Conservation (phyloP, 2,888 invertebrate species). For the Clostera curtula region DNA sequence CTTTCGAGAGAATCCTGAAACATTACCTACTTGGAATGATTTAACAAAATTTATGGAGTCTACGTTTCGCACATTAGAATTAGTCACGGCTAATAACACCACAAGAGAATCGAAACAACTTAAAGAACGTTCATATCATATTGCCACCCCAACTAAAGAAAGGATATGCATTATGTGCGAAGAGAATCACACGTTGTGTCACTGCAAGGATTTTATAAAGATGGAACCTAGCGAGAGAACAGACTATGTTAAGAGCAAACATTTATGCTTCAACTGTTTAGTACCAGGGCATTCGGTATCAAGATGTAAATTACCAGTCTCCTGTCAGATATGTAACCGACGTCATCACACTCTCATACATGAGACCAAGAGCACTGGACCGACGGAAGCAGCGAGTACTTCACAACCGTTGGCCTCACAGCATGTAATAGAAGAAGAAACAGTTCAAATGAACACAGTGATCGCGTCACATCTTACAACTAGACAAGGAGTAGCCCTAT, state of each 20-base stretch:
- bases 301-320: not conserved
- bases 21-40: not conserved
- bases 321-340: not conserved
- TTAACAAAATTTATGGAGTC: conserved; percentile 5
- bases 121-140: conserved; percentile 5
- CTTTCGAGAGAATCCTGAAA: conserved; percentile 1
- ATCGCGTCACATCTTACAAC: not conserved
- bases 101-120: conserved; percentile 1
- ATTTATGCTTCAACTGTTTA: not conserved
- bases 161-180: too few species aligned
- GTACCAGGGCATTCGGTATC: not conserved
- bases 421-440: not conserved
- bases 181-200: too few species aligned
- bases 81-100: not conserved
- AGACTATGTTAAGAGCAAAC: not conserved
- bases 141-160: too few species aligned
- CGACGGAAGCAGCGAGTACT: not conserved
- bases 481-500: too few species aligned
- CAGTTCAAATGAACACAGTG: not conserved
- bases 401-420: not conserved
- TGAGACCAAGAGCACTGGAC: not conserved
- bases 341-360: not conserved
- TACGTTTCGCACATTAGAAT: conserved; percentile 5
- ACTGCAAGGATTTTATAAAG: too few species aligned
- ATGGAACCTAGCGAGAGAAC: too few species aligned